These are phyloP conservation scores for Ahaetulla prasina DNA, from an alignment of 2,113 vertebrate genomes.

Conservation along the genomic window DNA sequence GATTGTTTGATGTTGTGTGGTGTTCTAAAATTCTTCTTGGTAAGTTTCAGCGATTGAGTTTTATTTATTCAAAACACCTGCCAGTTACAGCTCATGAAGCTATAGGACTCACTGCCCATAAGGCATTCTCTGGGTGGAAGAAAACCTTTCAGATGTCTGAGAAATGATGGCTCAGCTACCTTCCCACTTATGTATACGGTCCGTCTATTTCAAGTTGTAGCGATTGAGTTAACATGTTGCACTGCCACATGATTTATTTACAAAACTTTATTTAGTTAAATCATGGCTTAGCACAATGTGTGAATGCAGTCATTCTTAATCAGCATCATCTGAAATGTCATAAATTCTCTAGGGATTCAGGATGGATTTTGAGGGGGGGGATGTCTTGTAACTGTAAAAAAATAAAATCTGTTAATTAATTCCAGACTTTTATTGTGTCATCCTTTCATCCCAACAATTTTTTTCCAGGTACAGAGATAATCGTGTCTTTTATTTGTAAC, in stretches of 20 bases:
- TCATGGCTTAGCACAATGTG: background rate
- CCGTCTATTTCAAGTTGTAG: background rate
- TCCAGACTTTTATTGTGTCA: background rate
- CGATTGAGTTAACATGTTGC: background rate
- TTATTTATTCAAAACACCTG: background rate
- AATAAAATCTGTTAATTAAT: background rate
- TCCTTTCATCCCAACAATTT: background rate
- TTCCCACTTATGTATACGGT: background rate
- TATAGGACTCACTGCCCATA: background rate
- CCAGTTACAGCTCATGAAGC: background rate
- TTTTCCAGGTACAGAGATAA: background rate
- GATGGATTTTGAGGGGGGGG: background rate
- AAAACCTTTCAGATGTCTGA: background rate
- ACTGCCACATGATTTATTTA: background rate
- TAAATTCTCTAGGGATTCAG: background rate
- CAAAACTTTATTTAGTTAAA: background rate
- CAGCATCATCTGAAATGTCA: background rate
- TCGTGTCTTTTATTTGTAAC: background rate
- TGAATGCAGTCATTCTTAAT: background rate
- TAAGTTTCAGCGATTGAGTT: no score
- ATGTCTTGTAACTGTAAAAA: background rate
- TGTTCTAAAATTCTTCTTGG: no score
- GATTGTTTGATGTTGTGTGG: no score
- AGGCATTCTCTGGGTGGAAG: background rate
- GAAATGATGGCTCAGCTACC: background rate